Evolutionary conservation across 2,888 invertebrate species (phyloP).

Genomic region (Torymus aiolomorphi): DNA sequence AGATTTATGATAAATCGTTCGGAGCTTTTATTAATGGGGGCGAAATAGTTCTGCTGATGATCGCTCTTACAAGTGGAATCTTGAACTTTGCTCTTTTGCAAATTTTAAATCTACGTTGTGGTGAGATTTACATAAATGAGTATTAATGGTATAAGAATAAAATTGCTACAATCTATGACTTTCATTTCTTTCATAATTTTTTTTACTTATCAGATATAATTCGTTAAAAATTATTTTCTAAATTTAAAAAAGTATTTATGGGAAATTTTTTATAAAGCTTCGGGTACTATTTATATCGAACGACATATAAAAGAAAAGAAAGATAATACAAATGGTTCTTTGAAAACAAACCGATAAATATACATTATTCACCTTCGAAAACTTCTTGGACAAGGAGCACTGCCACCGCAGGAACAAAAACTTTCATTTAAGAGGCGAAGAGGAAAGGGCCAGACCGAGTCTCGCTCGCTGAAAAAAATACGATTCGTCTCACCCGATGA

Average conservation of each 20-base stretch:
- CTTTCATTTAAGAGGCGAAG: slow-evolving; percentile 34
- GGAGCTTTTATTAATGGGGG: not conserved
- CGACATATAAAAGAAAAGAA: not conserved
- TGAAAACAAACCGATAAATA: slow-evolving; percentile 34
- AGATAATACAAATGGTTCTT: slow-evolving; percentile 30
- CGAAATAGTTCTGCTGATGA: slow-evolving; percentile 3
- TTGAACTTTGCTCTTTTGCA: no score
- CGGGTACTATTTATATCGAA: slow-evolving; percentile 8
- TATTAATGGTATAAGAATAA: not conserved
- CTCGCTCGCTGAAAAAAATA: not conserved
- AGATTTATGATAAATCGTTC: not conserved
- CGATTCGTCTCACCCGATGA: slow-evolving; percentile 15
- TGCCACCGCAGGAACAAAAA: slow-evolving; percentile 25
- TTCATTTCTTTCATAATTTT: no score
- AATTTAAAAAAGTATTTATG: no score
- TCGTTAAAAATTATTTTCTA: no score
- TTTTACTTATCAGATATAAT: no score
- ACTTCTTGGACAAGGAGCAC: not conserved
- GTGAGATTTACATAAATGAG: no score
- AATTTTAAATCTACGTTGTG: no score
- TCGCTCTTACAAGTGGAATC: no score
- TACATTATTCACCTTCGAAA: slow-evolving; percentile 24
- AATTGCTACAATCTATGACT: not conserved
- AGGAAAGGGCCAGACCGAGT: slow-evolving; percentile 1
- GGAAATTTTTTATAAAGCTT: not conserved